Conservation (phyloP, 1,140 invertebrate genomes). For the Psilanteris sp. region DNA sequence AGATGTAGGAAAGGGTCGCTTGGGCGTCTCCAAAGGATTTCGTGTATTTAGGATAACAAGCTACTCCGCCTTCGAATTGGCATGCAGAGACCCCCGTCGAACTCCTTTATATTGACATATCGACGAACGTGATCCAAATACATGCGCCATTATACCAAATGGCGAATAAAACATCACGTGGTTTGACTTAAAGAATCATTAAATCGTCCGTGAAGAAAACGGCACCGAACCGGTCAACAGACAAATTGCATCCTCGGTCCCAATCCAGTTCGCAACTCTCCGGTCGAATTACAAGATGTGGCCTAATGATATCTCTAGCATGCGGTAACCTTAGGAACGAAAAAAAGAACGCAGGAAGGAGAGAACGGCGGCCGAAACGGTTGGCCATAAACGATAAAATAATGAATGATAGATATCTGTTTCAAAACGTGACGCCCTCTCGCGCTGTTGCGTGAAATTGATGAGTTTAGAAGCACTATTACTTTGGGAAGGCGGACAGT, state of each 20-base stretch:
- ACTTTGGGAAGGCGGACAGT: constrained; percentile 77
- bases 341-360: constrained; percentile 17
- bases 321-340: constrained; percentile 14
- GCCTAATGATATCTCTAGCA: constrained; percentile 56
- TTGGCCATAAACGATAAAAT: constrained; percentile 66
- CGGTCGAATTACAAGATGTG: too few relatives aligned
- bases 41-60: constrained; percentile 81
- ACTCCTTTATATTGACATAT: constrained; percentile 81
- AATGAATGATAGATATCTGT: constrained; percentile 80
- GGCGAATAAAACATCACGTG: constrained; percentile 71
- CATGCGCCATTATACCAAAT: constrained; percentile 79
- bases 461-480: constrained; percentile 79
- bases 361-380: constrained; percentile 30
- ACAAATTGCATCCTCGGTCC: constrained; percentile 54
- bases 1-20: constrained; percentile 61
- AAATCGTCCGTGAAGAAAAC: constrained; percentile 76
- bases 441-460: constrained; percentile 76
- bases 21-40: constrained; percentile 78
- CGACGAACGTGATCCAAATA: constrained; percentile 81
- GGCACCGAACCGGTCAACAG: constrained; percentile 73
- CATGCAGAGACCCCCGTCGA: constrained; percentile 74
- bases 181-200: constrained; percentile 64
- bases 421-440: constrained; percentile 80
- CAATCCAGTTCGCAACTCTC: too few relatives aligned
- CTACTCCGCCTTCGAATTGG: constrained; percentile 75